Percentiles rank a stretch among this genome's conserved stretches.
phyloP scores from a whole-genome alignment of 2,888 invertebrate species.

The Rotaria socialis region DNA sequence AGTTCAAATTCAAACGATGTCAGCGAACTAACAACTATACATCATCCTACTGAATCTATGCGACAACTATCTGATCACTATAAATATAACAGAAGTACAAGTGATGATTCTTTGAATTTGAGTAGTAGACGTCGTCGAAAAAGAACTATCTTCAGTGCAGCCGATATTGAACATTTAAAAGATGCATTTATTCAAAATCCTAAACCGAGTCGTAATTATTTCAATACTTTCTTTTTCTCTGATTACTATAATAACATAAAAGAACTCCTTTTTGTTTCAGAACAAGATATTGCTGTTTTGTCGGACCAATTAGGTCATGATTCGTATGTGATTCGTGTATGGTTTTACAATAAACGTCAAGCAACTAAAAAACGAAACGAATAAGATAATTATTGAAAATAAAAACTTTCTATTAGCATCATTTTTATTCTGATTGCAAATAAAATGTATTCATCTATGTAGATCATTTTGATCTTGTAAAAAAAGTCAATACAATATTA shows the following conservation, averaged over 20 bases:
- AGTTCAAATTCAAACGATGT: not conserved
- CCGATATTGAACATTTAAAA: conserved; percentile 13
- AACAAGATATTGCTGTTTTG: conserved; percentile 11
- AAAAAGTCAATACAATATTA: too few species aligned
- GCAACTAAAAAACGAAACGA: not conserved
- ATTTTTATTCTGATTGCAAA: conserved; percentile 4
- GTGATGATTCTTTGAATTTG: not conserved
- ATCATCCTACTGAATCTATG: not conserved
- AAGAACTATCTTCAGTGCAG: conserved; percentile 7
- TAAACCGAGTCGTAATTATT: conserved; percentile 17
- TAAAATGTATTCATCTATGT: not conserved
- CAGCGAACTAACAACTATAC: not conserved
- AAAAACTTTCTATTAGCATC: not conserved
- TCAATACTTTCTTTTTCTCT: not conserved
- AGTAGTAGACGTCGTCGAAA: conserved; percentile 11
- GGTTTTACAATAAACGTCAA: conserved; percentile 34
- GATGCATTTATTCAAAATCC: conserved; percentile 29
- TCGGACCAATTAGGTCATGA: conserved; percentile 22
- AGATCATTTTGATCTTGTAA: too few species aligned
- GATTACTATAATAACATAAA: not conserved
- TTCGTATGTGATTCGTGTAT: conserved; percentile 25
- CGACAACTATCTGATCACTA: not conserved
- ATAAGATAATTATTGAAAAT: not conserved
- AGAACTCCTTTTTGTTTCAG: not conserved
- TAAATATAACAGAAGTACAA: not conserved